Evolutionary conservation across 2,888 invertebrate genomes (phyloP), one percentile per base, ranked within the genome.

Genomic region (Agriopis aurantiaria): DNA sequence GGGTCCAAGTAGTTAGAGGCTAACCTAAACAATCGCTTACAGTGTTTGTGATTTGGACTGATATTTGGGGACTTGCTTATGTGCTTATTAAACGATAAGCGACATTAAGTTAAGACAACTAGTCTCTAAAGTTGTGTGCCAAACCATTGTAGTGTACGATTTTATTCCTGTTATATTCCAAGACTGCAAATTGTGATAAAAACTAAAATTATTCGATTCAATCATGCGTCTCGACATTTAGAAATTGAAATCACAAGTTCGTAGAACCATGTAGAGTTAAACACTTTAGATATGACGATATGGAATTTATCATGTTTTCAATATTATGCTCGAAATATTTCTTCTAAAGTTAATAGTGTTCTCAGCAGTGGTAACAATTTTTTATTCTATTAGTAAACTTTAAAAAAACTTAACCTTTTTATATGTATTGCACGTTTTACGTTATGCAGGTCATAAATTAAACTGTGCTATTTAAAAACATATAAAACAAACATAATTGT

Each of bases 141-240:
- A 91, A 91, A 86, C 82, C 82, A 78, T 78, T 76, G 73, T 82
- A 82, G 79, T 80, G 76, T 82, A 77, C 77, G 68, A 55, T 74
- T 78, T 82, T 80, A 85, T 82, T 84, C 83, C 82, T 85, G 75
- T 82, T 80, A 61, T 81, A 82, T 78, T 79, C 80, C 79, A 90
- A 92, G 91, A 91, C 91, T 92, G 90, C 77, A 74, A 81, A 85
- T 83, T 91, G 91, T 92, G 91, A 91, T 91, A 91, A 78, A 75
- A 78, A 82, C 79, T 78, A 72, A 78, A 52, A 43, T 17, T 46
- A 78, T 77, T 75, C 74, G 73, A 71, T 79, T 76, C 60, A 68
- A 82, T 81, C 77, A 78, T 82, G 78, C 77, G 67, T 70, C 76
- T 77, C 77, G 67, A 72, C 76, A 75, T 70, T 72, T 73, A 63